Evolutionary conservation across 2,888 invertebrate species (phyloP), one percentile per base, ranked within the genome.

Genomic region (Caenorhabditis japonica): DNA sequence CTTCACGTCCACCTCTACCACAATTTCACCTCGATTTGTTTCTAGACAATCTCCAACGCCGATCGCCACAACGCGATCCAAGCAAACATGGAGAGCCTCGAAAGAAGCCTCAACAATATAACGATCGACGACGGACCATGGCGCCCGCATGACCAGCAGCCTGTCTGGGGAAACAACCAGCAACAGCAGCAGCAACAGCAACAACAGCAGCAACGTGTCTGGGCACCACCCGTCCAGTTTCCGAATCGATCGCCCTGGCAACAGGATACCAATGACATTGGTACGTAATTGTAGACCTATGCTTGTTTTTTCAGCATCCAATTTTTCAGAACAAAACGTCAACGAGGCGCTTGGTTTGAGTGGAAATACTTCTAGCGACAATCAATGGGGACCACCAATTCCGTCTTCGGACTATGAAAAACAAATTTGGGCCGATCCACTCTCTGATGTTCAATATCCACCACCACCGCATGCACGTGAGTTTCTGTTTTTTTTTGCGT

Each of bases 51-150:
- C 71, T 71, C 71, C 47, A 58, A 58, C 62, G 53, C 55, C 38
- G 71, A 62, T 71, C 71, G 71, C 71, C 66, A 43, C 23, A 44
- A 30, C 55, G 72, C 76, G 64, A 49, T 72, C 68, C 49, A 38
- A 39, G 30, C 44, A 70, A 71, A 52, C 61, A 73, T 71, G 74
- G 76, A 76, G 60, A 75, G 72, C 75, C 73, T 79, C 38, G 79
- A 76, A 75, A 72, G 75, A 70, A 75, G 66, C 51, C 44, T 79
- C n/a, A 74, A 74, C 43, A 76, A 76, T 38, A 76, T 79, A 17
- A 60, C 71, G 33, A 72, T 79, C 55, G 79, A 79, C 55, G 79
- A 79, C 39, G 70, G 55, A 36, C 69, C 76, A 46, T 79, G 79
- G 79, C 75, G 76, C 33, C 79, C 74, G 27, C 76, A 79, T 38